phyloP scores from a whole-genome alignment of 2,113 vertebrate species.

The Alexandromys fortis region DNA sequence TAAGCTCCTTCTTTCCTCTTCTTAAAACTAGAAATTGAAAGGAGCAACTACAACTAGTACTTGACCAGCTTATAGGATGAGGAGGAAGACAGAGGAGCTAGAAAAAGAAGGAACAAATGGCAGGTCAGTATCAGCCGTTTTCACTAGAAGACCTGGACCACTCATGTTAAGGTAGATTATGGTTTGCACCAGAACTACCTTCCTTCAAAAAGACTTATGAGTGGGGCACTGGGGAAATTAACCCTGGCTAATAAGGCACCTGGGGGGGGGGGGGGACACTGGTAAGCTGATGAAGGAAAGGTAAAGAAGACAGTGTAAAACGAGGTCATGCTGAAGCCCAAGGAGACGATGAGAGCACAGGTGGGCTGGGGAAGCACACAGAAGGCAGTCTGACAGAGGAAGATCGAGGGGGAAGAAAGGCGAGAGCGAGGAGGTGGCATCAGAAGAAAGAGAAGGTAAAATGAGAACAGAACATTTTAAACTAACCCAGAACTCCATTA shows the following conservation, averaged over 20 bases:
- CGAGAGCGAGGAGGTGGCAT: slow-evolving; percentile 61
- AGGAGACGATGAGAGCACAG: slow-evolving; percentile 54
- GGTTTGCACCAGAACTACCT: slow-evolving; percentile 9
- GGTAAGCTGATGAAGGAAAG: slow-evolving; percentile 18
- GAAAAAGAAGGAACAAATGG: not conserved
- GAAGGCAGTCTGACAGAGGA: slow-evolving; percentile 77
- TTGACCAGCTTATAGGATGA: not conserved
- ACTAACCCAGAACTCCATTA: slow-evolving; percentile 77
- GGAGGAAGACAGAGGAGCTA: not conserved
- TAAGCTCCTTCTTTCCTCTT: not conserved
- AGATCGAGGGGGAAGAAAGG: slow-evolving; percentile 60
- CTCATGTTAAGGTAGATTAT: slow-evolving; percentile 10
- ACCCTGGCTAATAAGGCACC: slow-evolving; percentile 12
- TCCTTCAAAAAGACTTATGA: not conserved
- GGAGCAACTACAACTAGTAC: not conserved
- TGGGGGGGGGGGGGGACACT: not conserved
- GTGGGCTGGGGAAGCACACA: slow-evolving; percentile 69
- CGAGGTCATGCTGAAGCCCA: slow-evolving; percentile 67
- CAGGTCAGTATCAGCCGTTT: not conserved
- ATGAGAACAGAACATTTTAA: slow-evolving; percentile 73
- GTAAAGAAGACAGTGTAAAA: slow-evolving; percentile 58
- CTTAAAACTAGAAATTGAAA: not conserved
- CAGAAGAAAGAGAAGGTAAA: slow-evolving; percentile 74
- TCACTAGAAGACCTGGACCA: slow-evolving; percentile 33
- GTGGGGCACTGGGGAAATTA: not conserved